Conservation (phyloP, 2,113 vertebrate species). For the Dendrocopos noguchii region DNA sequence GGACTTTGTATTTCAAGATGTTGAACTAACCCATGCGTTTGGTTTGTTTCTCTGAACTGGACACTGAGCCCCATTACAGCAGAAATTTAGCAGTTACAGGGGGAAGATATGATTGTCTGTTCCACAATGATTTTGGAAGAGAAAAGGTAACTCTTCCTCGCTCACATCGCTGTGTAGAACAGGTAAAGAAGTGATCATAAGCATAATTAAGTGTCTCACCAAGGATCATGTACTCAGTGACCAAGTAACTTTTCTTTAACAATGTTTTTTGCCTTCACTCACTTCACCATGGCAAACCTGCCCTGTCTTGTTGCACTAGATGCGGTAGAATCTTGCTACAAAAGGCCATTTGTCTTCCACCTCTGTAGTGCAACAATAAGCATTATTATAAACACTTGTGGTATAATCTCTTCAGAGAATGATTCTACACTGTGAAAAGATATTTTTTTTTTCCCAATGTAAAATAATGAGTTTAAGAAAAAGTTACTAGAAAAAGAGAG, state of each 20-base stretch:
- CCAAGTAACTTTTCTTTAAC: neutral
- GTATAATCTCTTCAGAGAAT: neutral
- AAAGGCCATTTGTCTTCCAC: neutral
- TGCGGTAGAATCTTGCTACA: neutral
- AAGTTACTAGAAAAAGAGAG: neutral
- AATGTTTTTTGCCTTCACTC: neutral
- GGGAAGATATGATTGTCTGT: neutral
- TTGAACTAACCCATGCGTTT: neutral
- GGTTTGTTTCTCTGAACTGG: neutral
- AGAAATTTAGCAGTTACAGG: neutral
- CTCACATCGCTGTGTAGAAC: neutral
- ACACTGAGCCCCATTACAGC: neutral
- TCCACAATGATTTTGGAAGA: neutral
- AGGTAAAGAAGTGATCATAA: neutral
- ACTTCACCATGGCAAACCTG: neutral
- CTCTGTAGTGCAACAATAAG: neutral
- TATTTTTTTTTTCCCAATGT: neutral
- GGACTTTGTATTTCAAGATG: neutral
- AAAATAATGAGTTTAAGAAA: neutral
- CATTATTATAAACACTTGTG: neutral
- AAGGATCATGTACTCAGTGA: neutral
- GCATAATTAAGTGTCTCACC: neutral
- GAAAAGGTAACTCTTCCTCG: neutral
- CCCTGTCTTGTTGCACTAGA: neutral
- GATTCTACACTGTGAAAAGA: neutral